Base-by-base conservation (phyloP, 2,113 vertebrate species). In the Eptesicus fuscus region DNA sequence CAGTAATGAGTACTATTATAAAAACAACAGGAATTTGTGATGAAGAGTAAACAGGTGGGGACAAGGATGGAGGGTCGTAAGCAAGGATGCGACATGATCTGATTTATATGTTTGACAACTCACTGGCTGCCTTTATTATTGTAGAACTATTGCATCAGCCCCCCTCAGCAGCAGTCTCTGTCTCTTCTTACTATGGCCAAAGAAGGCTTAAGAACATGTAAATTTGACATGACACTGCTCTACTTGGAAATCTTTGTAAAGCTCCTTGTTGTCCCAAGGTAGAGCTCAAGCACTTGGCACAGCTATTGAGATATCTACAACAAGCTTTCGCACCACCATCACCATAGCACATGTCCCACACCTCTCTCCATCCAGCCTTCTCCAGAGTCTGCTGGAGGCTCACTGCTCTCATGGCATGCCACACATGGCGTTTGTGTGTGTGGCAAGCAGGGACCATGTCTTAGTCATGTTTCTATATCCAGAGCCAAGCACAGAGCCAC, bases 391-490 rank as follows among this genome's bases (percentile, higher is more conserved):
- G 1, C 22, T 8, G 4, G 28, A 67, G 63, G 1, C 56, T 90
- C 63, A 1, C 42, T 16, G 32, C 0, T 14, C 7, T 32, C n/a
- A 7, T 16, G 25, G 13, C 17, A 22, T 11, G 42, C 40, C 37
- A 56, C 18, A 23, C n/a, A 3, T n/a, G n/a, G 13, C 35, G 20
- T 49, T 14, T 80, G 0, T 74, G 13, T 49, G 22, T 73, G 40
- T 51, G 35, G 40, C 42, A n/a, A 95, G 28, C 53, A 44, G 20
- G 16, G 42, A 7, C 51, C 22, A 6, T 71, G 37, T 65, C 53
- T 83, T 92, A 88, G 49, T 95, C 28, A 35, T 32, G 5, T 49
- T 92, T 88, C 90, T 47, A 49, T 85, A 84, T 65, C 20, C 32
- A 93, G 65, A 93, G 18, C n/a, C 35, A 90, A 93, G 32, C 13